Evolutionary conservation across 1,140 invertebrate genomes (phyloP).

Genomic region (Neotoxoptera formosana): DNA sequence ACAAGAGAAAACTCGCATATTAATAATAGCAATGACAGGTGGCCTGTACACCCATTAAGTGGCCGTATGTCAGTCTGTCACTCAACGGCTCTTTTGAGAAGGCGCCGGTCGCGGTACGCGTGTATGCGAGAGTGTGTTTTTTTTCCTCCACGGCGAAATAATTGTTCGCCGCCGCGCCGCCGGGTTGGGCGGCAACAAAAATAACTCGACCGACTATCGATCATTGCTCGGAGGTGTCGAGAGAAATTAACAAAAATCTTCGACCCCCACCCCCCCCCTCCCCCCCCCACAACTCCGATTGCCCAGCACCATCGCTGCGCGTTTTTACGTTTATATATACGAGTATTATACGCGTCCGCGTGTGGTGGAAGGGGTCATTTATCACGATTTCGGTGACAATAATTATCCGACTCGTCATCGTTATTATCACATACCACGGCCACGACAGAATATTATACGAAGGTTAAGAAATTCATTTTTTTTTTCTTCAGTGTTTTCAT

Average conservation of each 20-base stretch:
- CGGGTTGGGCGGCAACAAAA: constrained; percentile 43
- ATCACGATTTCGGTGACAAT: constrained; percentile 47
- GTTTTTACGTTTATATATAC: background rate
- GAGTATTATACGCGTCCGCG: no score
- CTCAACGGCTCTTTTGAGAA: constrained; percentile 53
- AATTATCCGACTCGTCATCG: constrained; percentile 53
- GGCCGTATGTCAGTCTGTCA: constrained; percentile 57
- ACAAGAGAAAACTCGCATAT: constrained; percentile 51
- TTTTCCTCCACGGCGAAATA: constrained; percentile 18
- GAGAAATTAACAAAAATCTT: constrained; percentile 57
- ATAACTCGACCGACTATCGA: constrained; percentile 51
- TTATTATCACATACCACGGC: background rate
- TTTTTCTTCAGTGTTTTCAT: background rate
- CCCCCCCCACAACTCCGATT: no score
- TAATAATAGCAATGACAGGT: constrained; percentile 57
- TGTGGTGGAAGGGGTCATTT: constrained; percentile 21
- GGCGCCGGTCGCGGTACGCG: constrained; percentile 44
- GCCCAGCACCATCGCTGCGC: background rate
- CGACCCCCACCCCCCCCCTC: background rate
- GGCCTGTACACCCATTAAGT: constrained; percentile 54
- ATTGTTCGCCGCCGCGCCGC: constrained; percentile 1
- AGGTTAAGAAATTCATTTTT: constrained; percentile 5
- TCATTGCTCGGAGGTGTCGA: constrained; percentile 53
- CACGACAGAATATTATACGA: background rate
- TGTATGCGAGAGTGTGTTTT: constrained; percentile 23